A percentile compares a stretch with the other conserved stretches of the same genome.
Conservation (phyloP, 2,888 invertebrate species). For the Euproctis similis region DNA sequence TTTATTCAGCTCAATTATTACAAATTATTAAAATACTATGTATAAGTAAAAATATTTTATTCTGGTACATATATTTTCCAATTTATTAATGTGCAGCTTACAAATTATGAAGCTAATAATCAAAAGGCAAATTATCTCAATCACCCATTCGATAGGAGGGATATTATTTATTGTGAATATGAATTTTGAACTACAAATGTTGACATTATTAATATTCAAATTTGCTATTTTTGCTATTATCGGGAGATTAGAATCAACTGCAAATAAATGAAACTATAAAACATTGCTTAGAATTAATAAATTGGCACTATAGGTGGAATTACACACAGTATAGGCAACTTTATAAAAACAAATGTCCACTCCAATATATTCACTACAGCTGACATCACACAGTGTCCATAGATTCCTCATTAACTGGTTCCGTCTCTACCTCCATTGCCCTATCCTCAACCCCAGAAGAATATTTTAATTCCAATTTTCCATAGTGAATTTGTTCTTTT, state of each 20-base stretch:
- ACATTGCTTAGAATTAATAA: slow-evolving; percentile 29
- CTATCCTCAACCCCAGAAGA: slow-evolving; percentile 68
- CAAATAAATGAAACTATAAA: slow-evolving; percentile 11
- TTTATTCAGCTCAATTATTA: too few relatives aligned
- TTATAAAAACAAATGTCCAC: too few relatives aligned
- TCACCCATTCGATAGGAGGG: slow-evolving; percentile 10
- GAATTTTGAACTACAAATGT: too few relatives aligned
- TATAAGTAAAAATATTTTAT: too few relatives aligned
- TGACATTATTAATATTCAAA: too few relatives aligned
- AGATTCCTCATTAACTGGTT: slow-evolving; percentile 60
- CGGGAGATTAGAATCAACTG: slow-evolving; percentile 10
- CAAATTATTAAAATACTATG: too few relatives aligned
- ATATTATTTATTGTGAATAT: background rate
- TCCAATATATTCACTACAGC: too few relatives aligned
- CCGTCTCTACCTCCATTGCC: slow-evolving; percentile 76
- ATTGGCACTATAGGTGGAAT: slow-evolving; percentile 53
- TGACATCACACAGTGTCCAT: slow-evolving; percentile 75
- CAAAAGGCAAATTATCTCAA: slow-evolving; percentile 17
- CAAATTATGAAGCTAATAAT: too few relatives aligned
- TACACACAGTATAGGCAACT: slow-evolving; percentile 21
- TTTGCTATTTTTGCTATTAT: slow-evolving; percentile 5
- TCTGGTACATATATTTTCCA: too few relatives aligned
- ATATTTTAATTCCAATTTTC: slow-evolving; percentile 82
- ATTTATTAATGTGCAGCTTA: slow-evolving; percentile 29
- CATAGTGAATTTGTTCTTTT: slow-evolving; percentile 86